A percentile compares a stretch with the other conserved stretches of the same genome.
Evolutionary conservation across 1,140 invertebrate species (phyloP).

Genomic region (Lasioglossum albipes): DNA sequence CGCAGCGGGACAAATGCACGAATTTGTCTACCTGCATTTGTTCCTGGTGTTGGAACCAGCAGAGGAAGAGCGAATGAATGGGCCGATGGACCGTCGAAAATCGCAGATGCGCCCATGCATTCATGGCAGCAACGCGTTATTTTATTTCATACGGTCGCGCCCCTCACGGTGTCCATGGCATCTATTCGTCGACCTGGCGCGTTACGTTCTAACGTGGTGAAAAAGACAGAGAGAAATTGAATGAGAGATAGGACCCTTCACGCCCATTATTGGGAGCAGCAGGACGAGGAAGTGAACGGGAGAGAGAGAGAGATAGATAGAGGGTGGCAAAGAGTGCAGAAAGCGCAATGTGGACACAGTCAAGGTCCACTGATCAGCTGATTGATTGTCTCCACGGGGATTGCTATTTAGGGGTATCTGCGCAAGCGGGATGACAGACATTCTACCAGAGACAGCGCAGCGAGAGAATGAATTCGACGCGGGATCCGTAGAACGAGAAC

Average conservation of each 20-base stretch:
- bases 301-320: neutral
- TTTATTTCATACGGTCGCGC: constrained; percentile 74
- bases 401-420: constrained; percentile 78
- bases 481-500: constrained; percentile 10
- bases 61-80: neutral
- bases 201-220: constrained; percentile 62
- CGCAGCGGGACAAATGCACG: neutral
- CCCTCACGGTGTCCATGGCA: constrained; percentile 61
- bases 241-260: constrained; percentile 9
- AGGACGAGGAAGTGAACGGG: neutral
- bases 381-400: constrained; percentile 79
- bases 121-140: constrained; percentile 62
- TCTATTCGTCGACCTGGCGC: constrained; percentile 62
- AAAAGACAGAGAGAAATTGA: constrained; percentile 52
- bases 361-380: constrained; percentile 79
- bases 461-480: constrained; percentile 39
- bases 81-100: constrained; percentile 39
- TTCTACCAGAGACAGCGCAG: constrained; percentile 43
- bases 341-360: constrained; percentile 80
- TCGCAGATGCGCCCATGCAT: constrained; percentile 69
- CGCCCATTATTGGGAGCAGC: constrained; percentile 20
- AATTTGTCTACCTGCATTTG: neutral
- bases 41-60: neutral
- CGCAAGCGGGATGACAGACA: constrained; percentile 67
- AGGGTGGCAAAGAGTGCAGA: constrained; percentile 43